Base-by-base conservation (phyloP, 2,888 invertebrate genomes). In the Dryocosmus kuriphilus region DNA sequence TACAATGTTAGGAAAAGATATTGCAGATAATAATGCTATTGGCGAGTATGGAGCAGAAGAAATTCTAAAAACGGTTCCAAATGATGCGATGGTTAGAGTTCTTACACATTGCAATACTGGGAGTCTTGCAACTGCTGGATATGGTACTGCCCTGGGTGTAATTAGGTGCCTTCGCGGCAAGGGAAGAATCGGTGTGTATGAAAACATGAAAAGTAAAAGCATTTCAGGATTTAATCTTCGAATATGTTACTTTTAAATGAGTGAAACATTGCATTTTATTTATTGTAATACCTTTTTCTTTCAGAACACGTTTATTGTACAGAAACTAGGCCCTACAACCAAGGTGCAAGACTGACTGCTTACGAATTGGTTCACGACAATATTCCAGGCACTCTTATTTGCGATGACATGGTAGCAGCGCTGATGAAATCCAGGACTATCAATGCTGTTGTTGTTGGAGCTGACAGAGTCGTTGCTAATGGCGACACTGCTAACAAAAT, bases 401-500 rank as follows among this genome's bases (percentile, higher is more conserved):
- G 98, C 88, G 99, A 99, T 91, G 97, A 96, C 90, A 98, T 98
- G 96, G 99, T 97, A 2, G 97, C 98, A 6, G 96, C 97, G 24
- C 93, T 98, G 67, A 96, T 99, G 96, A 95, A 96, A 85, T 94
- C 94, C 19, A 94, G 96, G 88, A 94, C 95, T 83, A 96, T 99
- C 79, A 95, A 95, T 51, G 98, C 98, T 0, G 97, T 99, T 9
- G 95, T 99, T n/a, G 98, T 99, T 27, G 99, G 99, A 24, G 99
- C 99, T 71, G 99, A 99, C 91, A 94, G 99, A 90, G 98, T 97
- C 88, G 98, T 97, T 19, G 95, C 96, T 2, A 99, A 99, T 92
- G 99, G 99, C 0, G 99, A 99, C 91, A 99, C 99, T 0, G 99
- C 99, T 0, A 99, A 99, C 91, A 99, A 99, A 94, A 98, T 99